phyloP scores from a whole-genome alignment of 1,140 invertebrate genomes.

The Piezodorus guildinii region DNA sequence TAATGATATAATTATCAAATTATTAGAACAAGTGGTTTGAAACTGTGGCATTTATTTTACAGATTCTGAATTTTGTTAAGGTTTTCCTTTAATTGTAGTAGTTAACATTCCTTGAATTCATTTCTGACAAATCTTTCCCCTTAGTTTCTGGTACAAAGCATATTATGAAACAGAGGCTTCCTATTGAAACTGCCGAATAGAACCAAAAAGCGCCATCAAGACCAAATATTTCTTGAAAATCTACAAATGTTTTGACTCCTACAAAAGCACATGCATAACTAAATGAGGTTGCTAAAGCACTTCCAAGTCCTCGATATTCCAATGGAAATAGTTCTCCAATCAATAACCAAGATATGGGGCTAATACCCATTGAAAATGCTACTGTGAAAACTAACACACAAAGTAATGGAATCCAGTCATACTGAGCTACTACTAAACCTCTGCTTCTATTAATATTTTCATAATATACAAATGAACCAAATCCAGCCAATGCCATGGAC shows the following conservation, averaged over 20 bases:
- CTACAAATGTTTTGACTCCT: conserved; percentile 76
- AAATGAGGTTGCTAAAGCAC: conserved; percentile 69
- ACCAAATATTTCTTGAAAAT: conserved; percentile 61
- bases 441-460: conserved; percentile 34
- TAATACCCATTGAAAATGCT: conserved; percentile 76
- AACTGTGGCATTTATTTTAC: too few relatives aligned
- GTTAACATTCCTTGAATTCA: conserved; percentile 35
- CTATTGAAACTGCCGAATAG: conserved; percentile 69
- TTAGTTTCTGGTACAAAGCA: conserved; percentile 84
- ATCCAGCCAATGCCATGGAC: conserved; percentile 64
- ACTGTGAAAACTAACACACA: conserved; percentile 71
- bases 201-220: conserved; percentile 77
- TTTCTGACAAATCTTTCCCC: conserved; percentile 75
- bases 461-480: conserved; percentile 69
- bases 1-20: too few relatives aligned
- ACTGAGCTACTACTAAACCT: conserved; percentile 23
- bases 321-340: conserved; percentile 79
- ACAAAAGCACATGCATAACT: conserved; percentile 81
- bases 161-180: conserved; percentile 71
- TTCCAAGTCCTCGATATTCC: conserved; percentile 70
- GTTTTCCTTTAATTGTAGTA: background rate
- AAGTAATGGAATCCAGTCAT: conserved; percentile 70
- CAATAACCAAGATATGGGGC: conserved; percentile 77
- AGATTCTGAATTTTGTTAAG: too few relatives aligned
- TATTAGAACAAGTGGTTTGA: too few relatives aligned